Conservation (phyloP, 2,888 invertebrate species). For the Siphonodentalium dalli region DNA sequence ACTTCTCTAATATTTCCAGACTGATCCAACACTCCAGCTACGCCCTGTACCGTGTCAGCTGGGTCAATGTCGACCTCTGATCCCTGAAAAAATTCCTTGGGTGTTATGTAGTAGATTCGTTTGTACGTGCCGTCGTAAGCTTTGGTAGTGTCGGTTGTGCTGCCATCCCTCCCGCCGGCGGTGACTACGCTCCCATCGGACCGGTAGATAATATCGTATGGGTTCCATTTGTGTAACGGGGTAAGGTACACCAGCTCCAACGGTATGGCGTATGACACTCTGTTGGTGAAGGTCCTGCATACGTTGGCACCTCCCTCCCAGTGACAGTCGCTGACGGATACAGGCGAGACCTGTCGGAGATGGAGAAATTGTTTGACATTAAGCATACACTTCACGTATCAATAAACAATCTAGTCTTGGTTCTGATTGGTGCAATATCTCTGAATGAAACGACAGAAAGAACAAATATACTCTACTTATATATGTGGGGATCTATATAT, state of each 20-base stretch:
- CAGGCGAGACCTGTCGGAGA: no score
- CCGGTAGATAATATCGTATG: no score
- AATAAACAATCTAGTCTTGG: no score
- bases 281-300: constrained; percentile 23
- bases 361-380: no score
- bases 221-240: constrained; percentile 52
- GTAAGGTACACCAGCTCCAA: constrained; percentile 54
- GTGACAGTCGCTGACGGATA: constrained; percentile 28
- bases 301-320: constrained; percentile 16
- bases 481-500: no score
- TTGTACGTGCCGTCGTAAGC: constrained; percentile 36
- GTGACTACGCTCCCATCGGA: no score
- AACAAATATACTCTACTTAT: no score
- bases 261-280: constrained; percentile 51
- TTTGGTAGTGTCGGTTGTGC: constrained; percentile 7
- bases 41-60: constrained; percentile 36
- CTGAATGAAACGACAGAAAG: no score
- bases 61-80: constrained; percentile 28
- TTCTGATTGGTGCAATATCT: no score
- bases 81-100: constrained; percentile 34
- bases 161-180: no score
- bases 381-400: no score
- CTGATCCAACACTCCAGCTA: constrained; percentile 25
- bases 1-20: no score
- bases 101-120: constrained; percentile 31